phyloP scores from a whole-genome alignment of 2,888 invertebrate genomes.

The Biston betularia region DNA sequence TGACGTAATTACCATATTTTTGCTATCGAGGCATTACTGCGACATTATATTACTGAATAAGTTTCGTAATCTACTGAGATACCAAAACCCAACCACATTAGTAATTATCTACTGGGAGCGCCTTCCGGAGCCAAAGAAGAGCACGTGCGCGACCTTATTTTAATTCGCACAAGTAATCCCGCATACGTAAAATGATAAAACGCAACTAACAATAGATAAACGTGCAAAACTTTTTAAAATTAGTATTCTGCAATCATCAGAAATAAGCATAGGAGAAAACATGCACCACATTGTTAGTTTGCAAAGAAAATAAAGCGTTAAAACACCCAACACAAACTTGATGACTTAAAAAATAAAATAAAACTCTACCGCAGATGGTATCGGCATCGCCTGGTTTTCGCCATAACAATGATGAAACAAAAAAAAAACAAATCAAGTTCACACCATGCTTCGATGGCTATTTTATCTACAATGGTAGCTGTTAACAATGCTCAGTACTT shows the following conservation, averaged over 20 bases:
- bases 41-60: too few species aligned
- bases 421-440: slow-evolving; percentile 71
- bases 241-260: neutral
- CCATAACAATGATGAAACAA: slow-evolving; percentile 82
- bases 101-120: too few species aligned
- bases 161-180: too few species aligned
- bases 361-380: slow-evolving; percentile 89
- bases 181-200: too few species aligned
- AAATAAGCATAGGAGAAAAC: slow-evolving; percentile 33
- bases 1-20: too few species aligned
- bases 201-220: neutral
- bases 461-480: slow-evolving; percentile 16
- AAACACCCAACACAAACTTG: slow-evolving; percentile 61
- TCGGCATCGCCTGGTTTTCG: slow-evolving; percentile 88
- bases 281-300: slow-evolving; percentile 10
- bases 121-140: too few species aligned
- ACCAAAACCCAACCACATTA: too few species aligned
- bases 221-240: neutral
- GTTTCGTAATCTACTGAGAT: too few species aligned
- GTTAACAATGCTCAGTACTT: slow-evolving; percentile 10
- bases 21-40: too few species aligned
- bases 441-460: slow-evolving; percentile 73
- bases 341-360: slow-evolving; percentile 57
- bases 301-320: slow-evolving; percentile 44
- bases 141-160: too few species aligned